phyloP scores from a whole-genome alignment of 1,140 invertebrate species.

The Hermetia illucens region DNA sequence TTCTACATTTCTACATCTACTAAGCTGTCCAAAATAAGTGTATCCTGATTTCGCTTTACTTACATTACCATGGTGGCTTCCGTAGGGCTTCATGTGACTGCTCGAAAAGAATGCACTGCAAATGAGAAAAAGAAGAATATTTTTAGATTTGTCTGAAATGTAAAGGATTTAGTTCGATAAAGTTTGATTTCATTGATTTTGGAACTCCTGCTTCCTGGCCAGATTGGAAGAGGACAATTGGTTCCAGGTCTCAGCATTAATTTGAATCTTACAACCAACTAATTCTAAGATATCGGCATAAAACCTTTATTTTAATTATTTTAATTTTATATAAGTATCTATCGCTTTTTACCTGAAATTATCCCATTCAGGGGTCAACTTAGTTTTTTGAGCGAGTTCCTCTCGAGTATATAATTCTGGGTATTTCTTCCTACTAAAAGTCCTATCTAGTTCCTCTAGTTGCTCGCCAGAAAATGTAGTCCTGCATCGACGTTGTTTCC shows the following conservation, averaged over 20 bases:
- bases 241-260: too few relatives aligned
- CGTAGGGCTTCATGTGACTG: slow-evolving; percentile 5
- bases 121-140: slow-evolving; percentile 4
- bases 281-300: too few relatives aligned
- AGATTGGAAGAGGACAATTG: too few relatives aligned
- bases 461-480: slow-evolving; percentile 88
- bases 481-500: slow-evolving; percentile 76
- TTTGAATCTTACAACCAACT: too few relatives aligned
- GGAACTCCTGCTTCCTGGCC: too few relatives aligned
- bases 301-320: too few relatives aligned
- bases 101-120: slow-evolving; percentile 6
- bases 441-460: slow-evolving; percentile 78
- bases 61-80: neutral
- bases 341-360: slow-evolving; percentile 5
- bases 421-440: slow-evolving; percentile 88
- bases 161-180: too few relatives aligned
- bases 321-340: too few relatives aligned
- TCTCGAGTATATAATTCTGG: slow-evolving; percentile 92
- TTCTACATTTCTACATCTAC: slow-evolving; percentile 33
- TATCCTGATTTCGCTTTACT: slow-evolving; percentile 2
- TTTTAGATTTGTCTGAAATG: too few relatives aligned
- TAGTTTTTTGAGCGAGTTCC: slow-evolving; percentile 81
- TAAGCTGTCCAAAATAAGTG: slow-evolving; percentile 1
- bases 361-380: slow-evolving; percentile 44
- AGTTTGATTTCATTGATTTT: too few relatives aligned